phyloP scores from a whole-genome alignment of 2,888 invertebrate species.

The Trilocha varians region DNA sequence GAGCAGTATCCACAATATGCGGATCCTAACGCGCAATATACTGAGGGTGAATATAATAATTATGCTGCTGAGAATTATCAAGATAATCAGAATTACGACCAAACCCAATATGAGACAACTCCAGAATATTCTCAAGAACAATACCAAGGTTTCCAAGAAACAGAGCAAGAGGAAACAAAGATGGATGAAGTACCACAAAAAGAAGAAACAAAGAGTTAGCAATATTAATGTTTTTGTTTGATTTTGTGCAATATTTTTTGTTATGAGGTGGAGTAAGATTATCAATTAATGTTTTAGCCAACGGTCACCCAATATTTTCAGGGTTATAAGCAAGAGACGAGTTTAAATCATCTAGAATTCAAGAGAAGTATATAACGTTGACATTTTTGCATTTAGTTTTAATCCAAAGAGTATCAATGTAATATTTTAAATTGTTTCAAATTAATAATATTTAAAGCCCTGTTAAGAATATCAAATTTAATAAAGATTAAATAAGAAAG shows the following conservation, averaged over 20 bases:
- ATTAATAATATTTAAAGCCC: too few species aligned
- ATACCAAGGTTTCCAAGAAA: conserved; percentile 12
- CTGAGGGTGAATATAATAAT: conserved; percentile 39
- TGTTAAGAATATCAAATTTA: too few species aligned
- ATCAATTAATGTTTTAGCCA: too few species aligned
- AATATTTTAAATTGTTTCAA: too few species aligned
- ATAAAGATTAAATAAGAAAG: conserved; percentile 26
- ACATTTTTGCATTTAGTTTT: too few species aligned
- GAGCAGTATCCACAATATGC: conserved; percentile 42
- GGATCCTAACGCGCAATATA: conserved; percentile 39
- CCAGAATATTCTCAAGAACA: conserved; percentile 13
- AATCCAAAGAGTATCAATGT: too few species aligned
- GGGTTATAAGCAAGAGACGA: too few species aligned
- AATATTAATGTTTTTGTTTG: conserved; percentile 23
- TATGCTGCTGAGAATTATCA: conserved; percentile 39
- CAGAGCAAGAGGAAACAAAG: conserved; percentile 10
- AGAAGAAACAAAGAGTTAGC: conserved; percentile 52
- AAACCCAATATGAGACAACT: not conserved
- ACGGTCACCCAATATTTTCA: too few species aligned
- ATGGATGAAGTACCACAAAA: conserved; percentile 13
- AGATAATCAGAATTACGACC: conserved; percentile 35
- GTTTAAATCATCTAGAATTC: too few species aligned
- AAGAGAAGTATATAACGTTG: too few species aligned
- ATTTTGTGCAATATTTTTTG: conserved; percentile 51
- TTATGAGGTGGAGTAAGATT: too few species aligned